Conservation (phyloP, 2,888 invertebrate genomes). For the Heliconius cydno region DNA sequence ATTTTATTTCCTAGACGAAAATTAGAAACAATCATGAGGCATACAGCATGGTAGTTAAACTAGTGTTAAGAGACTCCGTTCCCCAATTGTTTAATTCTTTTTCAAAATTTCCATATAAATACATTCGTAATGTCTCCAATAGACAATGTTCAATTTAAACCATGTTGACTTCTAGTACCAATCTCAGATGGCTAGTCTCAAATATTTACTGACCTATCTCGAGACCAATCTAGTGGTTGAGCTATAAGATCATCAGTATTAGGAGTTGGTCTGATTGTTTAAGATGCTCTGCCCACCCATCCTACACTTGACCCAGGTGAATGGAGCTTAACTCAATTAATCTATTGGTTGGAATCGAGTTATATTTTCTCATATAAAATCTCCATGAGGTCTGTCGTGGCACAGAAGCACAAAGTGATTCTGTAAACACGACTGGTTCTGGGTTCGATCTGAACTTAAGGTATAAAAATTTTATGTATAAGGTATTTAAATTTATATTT, state of each 20-base stretch:
- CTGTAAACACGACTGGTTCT: too few relatives aligned
- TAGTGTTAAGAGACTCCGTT: too few relatives aligned
- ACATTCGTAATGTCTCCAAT: neutral
- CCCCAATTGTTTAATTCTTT: neutral
- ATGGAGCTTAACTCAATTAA: constrained; percentile 7
- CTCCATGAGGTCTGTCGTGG: too few relatives aligned
- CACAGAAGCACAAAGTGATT: too few relatives aligned
- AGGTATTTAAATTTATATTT: too few relatives aligned
- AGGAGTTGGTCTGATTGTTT: constrained; percentile 7
- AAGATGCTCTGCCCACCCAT: neutral
- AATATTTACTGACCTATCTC: constrained; percentile 17
- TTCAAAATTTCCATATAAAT: neutral
- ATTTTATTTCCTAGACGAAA: neutral
- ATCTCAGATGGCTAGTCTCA: neutral
- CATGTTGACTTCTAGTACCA: neutral
- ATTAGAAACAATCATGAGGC: too few relatives aligned
- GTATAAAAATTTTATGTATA: too few relatives aligned
- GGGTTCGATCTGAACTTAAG: too few relatives aligned
- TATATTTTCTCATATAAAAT: constrained; percentile 4
- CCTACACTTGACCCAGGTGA: constrained; percentile 9
- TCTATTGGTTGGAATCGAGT: neutral
- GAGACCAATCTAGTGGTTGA: neutral
- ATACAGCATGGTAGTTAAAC: too few relatives aligned
- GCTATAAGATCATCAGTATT: neutral
- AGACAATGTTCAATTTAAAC: neutral